phyloP scores from a whole-genome alignment of 2,888 invertebrate genomes.

The Pasiphila rectangulata region DNA sequence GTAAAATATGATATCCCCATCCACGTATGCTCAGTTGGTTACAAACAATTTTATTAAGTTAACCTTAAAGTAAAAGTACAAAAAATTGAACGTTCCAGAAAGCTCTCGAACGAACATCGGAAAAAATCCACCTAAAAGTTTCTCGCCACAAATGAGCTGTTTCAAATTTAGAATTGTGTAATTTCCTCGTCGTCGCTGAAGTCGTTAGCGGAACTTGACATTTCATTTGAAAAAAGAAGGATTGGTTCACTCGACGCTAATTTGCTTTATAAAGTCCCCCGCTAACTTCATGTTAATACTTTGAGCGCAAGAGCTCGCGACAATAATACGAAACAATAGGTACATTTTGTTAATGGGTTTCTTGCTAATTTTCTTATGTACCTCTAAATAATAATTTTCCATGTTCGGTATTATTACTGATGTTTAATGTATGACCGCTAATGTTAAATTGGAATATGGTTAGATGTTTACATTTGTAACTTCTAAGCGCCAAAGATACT shows the following conservation, averaged over 20 bases:
- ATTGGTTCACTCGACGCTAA: conserved; percentile 55
- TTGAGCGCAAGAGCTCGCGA: conserved; percentile 2
- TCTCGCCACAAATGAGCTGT: conserved; percentile 16
- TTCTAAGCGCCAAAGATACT: too few species aligned
- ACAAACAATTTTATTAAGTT: conserved; percentile 2
- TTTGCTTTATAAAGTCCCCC: conserved; percentile 39
- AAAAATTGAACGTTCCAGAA: conserved; percentile 9
- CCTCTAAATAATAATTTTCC: too few species aligned
- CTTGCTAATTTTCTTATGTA: conserved; percentile 4
- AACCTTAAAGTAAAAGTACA: neutral
- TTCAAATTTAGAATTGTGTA: conserved; percentile 21
- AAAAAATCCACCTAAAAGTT: conserved; percentile 11
- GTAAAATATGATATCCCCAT: too few species aligned
- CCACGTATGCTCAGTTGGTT: neutral
- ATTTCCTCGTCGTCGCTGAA: conserved; percentile 35
- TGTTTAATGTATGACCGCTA: too few species aligned
- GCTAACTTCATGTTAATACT: conserved; percentile 25
- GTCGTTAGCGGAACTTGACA: conserved; percentile 64
- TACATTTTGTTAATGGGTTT: conserved; percentile 6
- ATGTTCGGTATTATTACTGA: too few species aligned
- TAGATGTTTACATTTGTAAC: too few species aligned
- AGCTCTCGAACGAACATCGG: conserved; percentile 2
- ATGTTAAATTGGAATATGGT: too few species aligned
- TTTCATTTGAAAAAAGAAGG: conserved; percentile 62
- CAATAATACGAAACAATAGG: conserved; percentile 20